A percentile compares a stretch with the other conserved stretches of the same genome.
Evolutionary conservation across 92 coral and sea anemone species (phyloP).

Genomic region (Diadumene lineata): DNA sequence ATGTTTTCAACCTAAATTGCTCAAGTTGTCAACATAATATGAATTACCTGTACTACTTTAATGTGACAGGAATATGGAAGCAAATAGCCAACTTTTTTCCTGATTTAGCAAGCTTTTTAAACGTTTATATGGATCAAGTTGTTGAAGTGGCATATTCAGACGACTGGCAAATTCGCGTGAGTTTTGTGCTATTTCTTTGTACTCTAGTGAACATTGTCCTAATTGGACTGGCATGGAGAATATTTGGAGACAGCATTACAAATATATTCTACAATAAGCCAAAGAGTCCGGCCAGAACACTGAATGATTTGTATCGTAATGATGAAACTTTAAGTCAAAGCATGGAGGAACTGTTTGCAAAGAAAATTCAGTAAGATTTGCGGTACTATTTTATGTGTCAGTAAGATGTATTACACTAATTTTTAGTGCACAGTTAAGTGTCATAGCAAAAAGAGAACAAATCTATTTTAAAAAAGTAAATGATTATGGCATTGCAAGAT

Average conservation of each 20-base stretch:
- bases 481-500: too few species aligned
- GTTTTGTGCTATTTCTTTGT: constrained; percentile 69
- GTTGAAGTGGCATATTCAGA: constrained; percentile 57
- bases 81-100: not conserved
- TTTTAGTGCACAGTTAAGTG: too few species aligned
- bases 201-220: constrained; percentile 74
- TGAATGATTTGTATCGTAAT: constrained; percentile 42
- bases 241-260: constrained; percentile 71
- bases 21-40: not conserved
- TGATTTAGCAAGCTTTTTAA: constrained; percentile 2
- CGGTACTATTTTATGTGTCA: too few species aligned
- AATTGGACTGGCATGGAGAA: constrained; percentile 81
- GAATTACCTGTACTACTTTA: constrained; percentile 12
- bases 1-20: not conserved
- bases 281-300: constrained; percentile 49
- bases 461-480: too few species aligned
- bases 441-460: too few species aligned
- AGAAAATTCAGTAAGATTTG: constrained; percentile 58
- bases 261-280: constrained; percentile 80
- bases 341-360: constrained; percentile 72
- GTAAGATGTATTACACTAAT: too few species aligned
- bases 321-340: constrained; percentile 35
- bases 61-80: constrained; percentile 16
- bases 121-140: constrained; percentile 22
- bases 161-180: constrained; percentile 96